Percentiles rank a stretch among this genome's conserved stretches.
phyloP scores from a whole-genome alignment of 1,140 invertebrate species.

The Calliopsis andreniformis region DNA sequence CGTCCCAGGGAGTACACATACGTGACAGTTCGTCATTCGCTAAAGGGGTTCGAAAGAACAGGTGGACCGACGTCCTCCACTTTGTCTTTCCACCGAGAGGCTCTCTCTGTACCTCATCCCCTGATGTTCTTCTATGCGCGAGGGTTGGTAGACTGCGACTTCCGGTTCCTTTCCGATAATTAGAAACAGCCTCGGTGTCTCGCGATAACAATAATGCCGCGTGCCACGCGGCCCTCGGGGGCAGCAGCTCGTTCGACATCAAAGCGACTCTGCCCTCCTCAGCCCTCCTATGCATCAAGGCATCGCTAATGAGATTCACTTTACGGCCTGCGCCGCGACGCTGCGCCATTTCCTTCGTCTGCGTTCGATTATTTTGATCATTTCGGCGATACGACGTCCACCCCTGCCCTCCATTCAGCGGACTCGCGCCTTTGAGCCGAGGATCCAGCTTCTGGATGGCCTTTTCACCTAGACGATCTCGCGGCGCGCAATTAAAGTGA shows the following conservation, averaged over 20 bases:
- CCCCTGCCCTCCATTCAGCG: conserved; percentile 16
- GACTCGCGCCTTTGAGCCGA: conserved; percentile 42
- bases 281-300: conserved; percentile 69
- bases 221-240: conserved; percentile 65
- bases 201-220: conserved; percentile 63
- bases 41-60: conserved; percentile 43
- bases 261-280: conserved; percentile 72
- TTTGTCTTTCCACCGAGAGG: conserved; percentile 18
- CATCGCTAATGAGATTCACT: conserved; percentile 81
- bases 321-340: conserved; percentile 71
- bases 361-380: conserved; percentile 68
- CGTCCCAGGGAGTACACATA: not conserved
- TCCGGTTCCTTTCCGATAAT: conserved; percentile 66
- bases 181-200: conserved; percentile 56
- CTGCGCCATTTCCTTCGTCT: conserved; percentile 39
- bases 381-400: conserved; percentile 54
- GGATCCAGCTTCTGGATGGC: not conserved
- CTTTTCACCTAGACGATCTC: conserved; percentile 16
- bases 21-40: conserved; percentile 23
- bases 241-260: conserved; percentile 77
- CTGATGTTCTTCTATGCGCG: not conserved
- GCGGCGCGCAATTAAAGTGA: conserved; percentile 19
- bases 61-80: conserved; percentile 26
- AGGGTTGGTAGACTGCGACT: conserved; percentile 49
- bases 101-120: not conserved